phyloP scores from a whole-genome alignment of 2,797 vertebrate species.

The Crocodylus rhombifer region DNA sequence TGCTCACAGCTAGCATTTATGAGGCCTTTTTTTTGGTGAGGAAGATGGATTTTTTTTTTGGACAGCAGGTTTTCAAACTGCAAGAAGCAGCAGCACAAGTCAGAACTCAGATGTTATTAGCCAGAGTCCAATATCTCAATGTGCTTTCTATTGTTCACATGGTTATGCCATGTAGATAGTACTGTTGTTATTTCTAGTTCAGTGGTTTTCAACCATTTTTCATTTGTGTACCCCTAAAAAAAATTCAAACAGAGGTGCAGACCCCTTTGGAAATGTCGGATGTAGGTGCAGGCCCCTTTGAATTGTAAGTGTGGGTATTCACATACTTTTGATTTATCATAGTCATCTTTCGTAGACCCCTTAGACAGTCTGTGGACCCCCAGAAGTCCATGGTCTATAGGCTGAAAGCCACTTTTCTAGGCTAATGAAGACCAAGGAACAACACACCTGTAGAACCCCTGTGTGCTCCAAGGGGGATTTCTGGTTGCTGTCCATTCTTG shows the following conservation, averaged over 20 bases:
- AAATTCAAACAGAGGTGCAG: too few species aligned
- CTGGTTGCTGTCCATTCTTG: background rate
- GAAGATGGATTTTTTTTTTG: background rate
- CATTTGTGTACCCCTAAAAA: too few species aligned
- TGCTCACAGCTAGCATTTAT: background rate
- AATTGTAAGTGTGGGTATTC: too few species aligned
- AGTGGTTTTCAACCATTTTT: background rate
- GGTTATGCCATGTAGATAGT: rapidly evolving
- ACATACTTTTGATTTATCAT: too few species aligned
- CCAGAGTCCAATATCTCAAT: background rate
- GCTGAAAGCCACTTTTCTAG: too few species aligned
- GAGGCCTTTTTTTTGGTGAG: background rate
- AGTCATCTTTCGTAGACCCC: too few species aligned
- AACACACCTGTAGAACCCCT: background rate
- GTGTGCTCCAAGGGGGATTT: background rate
- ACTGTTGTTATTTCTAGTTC: background rate
- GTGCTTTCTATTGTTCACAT: rapidly evolving
- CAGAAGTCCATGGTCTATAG: too few species aligned
- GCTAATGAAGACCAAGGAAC: background rate
- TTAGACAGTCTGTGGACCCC: too few species aligned
- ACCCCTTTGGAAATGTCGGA: too few species aligned
- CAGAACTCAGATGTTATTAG: background rate
- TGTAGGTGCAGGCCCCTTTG: too few species aligned
- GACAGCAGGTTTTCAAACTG: rapidly evolving
- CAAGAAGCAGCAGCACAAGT: background rate